Conservation (phyloP, 2,888 invertebrate genomes). For the Tetheella fluctuosa region DNA sequence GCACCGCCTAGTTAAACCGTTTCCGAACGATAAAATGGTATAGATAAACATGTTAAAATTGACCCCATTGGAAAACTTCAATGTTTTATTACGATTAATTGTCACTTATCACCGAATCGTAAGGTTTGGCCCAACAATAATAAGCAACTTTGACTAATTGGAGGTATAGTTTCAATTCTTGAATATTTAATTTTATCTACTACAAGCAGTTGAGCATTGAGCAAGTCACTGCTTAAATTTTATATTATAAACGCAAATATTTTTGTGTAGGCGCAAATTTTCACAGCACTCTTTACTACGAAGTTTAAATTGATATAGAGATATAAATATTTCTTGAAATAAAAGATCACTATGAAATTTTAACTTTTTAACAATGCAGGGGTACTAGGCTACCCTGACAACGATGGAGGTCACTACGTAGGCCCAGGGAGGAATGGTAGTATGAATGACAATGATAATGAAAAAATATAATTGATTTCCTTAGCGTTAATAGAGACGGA, state of each 20-base stretch:
- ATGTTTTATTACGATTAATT: slow-evolving; percentile 51
- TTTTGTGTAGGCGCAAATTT: not conserved
- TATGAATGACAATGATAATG: too few species aligned
- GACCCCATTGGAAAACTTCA: slow-evolving; percentile 35
- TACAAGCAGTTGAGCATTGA: not conserved
- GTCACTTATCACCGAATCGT: slow-evolving; percentile 19
- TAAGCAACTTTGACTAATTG: slow-evolving; percentile 5
- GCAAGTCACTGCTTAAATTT: not conserved
- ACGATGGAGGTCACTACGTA: too few species aligned
- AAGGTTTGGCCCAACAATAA: not conserved
- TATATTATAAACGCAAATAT: not conserved
- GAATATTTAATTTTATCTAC: too few species aligned
- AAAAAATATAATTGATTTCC: too few species aligned
- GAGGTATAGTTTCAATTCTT: not conserved
- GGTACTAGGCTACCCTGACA: too few species aligned
- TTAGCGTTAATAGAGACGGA: too few species aligned
- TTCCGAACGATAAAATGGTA: slow-evolving; percentile 29
- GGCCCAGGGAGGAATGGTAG: too few species aligned
- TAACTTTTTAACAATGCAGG: too few species aligned
- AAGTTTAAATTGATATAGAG: not conserved
- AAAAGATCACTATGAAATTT: too few species aligned
- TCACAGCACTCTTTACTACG: not conserved
- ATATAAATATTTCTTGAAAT: too few species aligned
- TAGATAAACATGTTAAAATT: slow-evolving; percentile 39
- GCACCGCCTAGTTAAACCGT: not conserved